Evolutionary conservation across 2,113 vertebrate species (phyloP), one percentile per base, ranked within the genome.

Genomic region (Hyperopisus bebe): DNA sequence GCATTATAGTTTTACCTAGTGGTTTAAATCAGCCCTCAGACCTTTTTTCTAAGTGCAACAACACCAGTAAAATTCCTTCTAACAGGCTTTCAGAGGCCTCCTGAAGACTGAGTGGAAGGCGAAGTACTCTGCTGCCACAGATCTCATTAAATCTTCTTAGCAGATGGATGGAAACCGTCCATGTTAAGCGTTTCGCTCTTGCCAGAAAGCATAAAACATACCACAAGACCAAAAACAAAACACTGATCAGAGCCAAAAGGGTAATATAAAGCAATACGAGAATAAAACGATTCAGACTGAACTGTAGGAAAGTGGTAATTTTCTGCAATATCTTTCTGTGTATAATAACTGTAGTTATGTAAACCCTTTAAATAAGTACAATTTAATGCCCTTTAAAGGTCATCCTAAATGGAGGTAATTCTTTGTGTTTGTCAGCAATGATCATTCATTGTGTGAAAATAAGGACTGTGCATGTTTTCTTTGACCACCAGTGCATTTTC

Each of bases 141-240:
- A 51, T 86, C 48, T 17, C 44, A 53, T 53, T 10, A 86, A 86
- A 86, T 51, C 47, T 51, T 17, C 85, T 51, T 6, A 86, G 85
- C 85, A 86, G 85, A 86, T 27, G 48, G 85, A 86, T 86, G 85
- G 44, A 86, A 51, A n/a, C 7, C n/a, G 6, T 53, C 48, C 85
- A 86, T 35, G 44, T 31, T 51, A 15, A 51, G 47, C 27, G 0
- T 86, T 53, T 86, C 13, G 1, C 35, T 86, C 82, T 50, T 50
- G 85, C 85, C 85, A 86, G 27, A 31, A 53, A 48, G 3, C 74
- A 86, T 53, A 19, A 86, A 86, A 86, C 85, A 70, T 70, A 70
- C n/a, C 62, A 51, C 27, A 35, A 31, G n/a, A 53, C 11, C 48
- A 51, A n/a, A 86, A 42, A 39, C 31, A 86, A 31, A 50, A 50